phyloP scores from a whole-genome alignment of 2,888 invertebrate genomes.

The Erebia palarica region DNA sequence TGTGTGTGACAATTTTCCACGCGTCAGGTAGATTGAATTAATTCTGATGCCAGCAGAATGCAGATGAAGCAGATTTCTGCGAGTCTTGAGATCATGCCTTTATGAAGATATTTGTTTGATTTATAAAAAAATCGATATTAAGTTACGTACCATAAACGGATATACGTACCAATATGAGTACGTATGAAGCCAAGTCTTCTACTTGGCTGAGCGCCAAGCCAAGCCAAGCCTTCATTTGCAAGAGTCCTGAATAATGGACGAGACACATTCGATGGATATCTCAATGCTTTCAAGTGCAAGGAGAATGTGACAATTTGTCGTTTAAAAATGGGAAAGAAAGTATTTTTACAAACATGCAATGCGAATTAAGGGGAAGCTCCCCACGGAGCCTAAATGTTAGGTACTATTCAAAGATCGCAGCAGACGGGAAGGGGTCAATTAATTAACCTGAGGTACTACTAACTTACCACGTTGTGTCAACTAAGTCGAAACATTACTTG shows the following conservation, averaged over 20 bases:
- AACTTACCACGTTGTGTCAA: constrained; percentile 13
- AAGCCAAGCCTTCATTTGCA: constrained; percentile 32
- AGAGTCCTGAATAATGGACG: constrained; percentile 42
- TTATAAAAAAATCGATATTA: too few species aligned
- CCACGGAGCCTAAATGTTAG: background rate
- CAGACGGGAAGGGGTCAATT: constrained; percentile 12
- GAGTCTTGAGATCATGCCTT: too few species aligned
- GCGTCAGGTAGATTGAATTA: too few species aligned
- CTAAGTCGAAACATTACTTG: constrained; percentile 22
- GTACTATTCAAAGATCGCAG: constrained; percentile 3
- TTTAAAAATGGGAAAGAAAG: background rate
- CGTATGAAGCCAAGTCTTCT: constrained; percentile 35
- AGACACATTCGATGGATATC: constrained; percentile 39
- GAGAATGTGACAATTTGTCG: constrained; percentile 39
- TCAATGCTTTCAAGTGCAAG: constrained; percentile 38
- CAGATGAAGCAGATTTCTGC: too few species aligned
- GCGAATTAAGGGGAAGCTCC: constrained; percentile 7
- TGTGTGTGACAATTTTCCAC: too few species aligned
- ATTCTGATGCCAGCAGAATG: too few species aligned
- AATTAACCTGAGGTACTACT: constrained; percentile 11
- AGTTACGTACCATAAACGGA: background rate
- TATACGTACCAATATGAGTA: constrained; percentile 21
- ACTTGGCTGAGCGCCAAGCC: constrained; percentile 40
- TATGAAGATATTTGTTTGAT: too few species aligned
- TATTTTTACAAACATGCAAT: background rate